Evolutionary conservation across 2,797 vertebrate species (phyloP), one percentile per base, ranked within the genome.

Genomic region (Lepilemur septentrionalis): DNA sequence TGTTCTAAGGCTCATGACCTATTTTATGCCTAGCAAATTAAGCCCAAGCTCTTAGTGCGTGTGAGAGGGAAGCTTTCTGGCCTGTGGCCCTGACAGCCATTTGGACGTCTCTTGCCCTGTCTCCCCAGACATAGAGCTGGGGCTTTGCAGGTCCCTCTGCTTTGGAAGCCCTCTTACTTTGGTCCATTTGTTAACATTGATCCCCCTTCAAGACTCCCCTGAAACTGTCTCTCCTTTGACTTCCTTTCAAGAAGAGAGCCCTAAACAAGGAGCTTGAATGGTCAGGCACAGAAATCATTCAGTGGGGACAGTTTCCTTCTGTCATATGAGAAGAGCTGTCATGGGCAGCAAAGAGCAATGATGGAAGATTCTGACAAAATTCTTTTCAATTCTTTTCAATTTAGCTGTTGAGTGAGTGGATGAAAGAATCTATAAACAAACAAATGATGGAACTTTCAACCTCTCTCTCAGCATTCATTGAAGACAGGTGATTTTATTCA

Each of bases 181-280:
- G 52, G 30, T 15, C 48, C 32, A 0, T 0, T 20, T 59, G 78
- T 20, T 18, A 28, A 59, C 2, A 11, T 10, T 6, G 6, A 1
- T 28, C 41, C 17, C 32, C 12, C 43, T 13, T 7, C 7, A 14
- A 14, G 70, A 35, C 2, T 14, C 20, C 23, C 35, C 15, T 1
- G 20, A 90, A 70, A 20, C 48, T 4, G 5, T 7, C 63, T 41
- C 17, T 87, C 22, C 32, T 73, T 25, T 43, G 50, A 43, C 35
- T 28, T 61, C 35, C 28, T 32, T 65, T 46, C 28, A 15, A 72
- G 59, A 57, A 73, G 50, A n/a, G 8, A 72, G 18, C 52, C n/a
- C 32, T 0, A 15, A 12, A 23, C 0, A 3, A 32, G 43, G 30
- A 48, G 25, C 15, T 30, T 5, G 25, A n/a, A 2, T 0, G 43